phyloP scores from a whole-genome alignment of 2,888 invertebrate genomes.

The Dolichopus griseipennis region DNA sequence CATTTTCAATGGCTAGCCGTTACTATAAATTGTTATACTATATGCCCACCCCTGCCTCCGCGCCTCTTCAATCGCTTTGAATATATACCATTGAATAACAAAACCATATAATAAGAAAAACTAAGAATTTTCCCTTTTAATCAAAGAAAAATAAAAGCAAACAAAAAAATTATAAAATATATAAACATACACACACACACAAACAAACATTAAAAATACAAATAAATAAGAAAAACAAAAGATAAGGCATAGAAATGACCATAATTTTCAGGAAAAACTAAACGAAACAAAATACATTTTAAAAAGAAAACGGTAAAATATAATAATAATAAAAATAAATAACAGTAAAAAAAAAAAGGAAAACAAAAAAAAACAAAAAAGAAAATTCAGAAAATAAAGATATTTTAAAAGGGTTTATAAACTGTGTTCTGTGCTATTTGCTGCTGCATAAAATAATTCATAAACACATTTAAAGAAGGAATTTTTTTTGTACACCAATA shows the following conservation, averaged over 20 bases:
- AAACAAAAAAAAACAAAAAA: not conserved
- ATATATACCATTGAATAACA: no score
- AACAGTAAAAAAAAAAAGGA: not conserved
- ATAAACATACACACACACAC: not conserved
- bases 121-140: not conserved
- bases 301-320: not conserved
- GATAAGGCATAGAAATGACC: not conserved
- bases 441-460: no score
- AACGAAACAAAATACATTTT: not conserved
- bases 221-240: no score
- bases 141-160: not conserved
- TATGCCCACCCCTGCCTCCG: no score
- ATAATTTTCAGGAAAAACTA: not conserved
- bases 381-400: not conserved
- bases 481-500: no score
- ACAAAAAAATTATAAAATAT: not conserved
- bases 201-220: no score
- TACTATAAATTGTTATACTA: not conserved
- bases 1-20: constrained; percentile 1
- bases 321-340: not conserved
- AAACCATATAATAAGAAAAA: not conserved
- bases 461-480: no score
- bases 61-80: no score
- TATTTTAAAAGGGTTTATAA: constrained; percentile 6
- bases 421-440: not conserved